Evolutionary conservation across 2,113 vertebrate species (phyloP), one percentile per base, ranked within the genome.

Genomic region (Edolisoma coerulescens): DNA sequence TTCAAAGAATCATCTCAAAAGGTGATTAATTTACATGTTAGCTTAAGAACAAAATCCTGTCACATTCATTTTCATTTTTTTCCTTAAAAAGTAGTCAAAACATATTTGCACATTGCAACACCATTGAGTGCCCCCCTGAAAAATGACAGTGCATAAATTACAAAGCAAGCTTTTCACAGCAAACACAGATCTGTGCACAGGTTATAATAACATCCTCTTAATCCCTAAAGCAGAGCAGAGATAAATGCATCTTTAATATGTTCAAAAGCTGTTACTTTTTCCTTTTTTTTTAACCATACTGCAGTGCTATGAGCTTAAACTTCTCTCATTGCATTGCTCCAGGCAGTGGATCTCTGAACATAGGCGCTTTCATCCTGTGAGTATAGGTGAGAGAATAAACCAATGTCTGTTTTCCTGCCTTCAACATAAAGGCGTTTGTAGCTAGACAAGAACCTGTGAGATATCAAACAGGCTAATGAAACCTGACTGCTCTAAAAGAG

Each of bases 61-160:
- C 81, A 84, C 37, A 75, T 73, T 50, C 0, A 75, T 69, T 89
- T 78, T 19, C 30, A 7, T n/a, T 56, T 79, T 33, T 27, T 79
- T 18, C 18, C 53, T 83, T 68, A 44, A 91, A 91, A 94, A 86
- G 30, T 53, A 93, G 93, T 74, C 69, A 95, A 95, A 95, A 93
- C 32, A 57, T 56, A 95, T 84, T 83, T 96, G 54, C 57, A 65
- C 16, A 6, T 15, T 35, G 28, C 53, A 86, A 37, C 74, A 37
- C 39, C 65, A 32, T 3, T 84, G 74, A 63, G 33, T 54, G 44
- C 13, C 21, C 19, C 54, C 49, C n/a, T 6, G 9, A 56, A 28
- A 41, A 79, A 84, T n/a, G 63, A 82, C 61, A 89, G 52, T 23
- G 79, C 56, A 87, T 96, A 75, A 97, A 30, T 96, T 94, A 95